Evolutionary conservation across 2,888 invertebrate species (phyloP).

Genomic region (Spialia ferax): DNA sequence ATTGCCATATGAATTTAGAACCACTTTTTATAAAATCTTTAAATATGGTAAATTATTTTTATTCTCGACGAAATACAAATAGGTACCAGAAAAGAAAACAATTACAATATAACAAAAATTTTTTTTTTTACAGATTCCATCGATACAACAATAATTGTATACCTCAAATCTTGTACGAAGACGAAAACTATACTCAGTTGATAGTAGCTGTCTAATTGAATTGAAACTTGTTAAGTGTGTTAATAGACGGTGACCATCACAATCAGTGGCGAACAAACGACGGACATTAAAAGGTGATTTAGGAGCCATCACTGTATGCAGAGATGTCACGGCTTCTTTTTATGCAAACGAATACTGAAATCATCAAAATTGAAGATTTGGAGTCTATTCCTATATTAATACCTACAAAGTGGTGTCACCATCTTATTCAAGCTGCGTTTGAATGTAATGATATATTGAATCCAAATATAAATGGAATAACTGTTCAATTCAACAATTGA

Average conservation of each 20-base stretch:
- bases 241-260: conserved; percentile 64
- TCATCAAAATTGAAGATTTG: not conserved
- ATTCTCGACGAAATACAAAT: too few species aligned
- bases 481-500: too few species aligned
- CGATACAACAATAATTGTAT: not conserved
- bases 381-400: not conserved
- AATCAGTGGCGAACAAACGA: conserved; percentile 53
- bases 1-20: too few species aligned
- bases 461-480: too few species aligned
- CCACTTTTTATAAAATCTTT: too few species aligned
- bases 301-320: conserved; percentile 67
- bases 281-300: conserved; percentile 76
- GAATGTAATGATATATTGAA: too few species aligned
- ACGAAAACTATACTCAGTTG: conserved; percentile 48
- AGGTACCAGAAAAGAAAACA: too few species aligned
- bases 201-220: conserved; percentile 55
- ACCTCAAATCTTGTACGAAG: conserved; percentile 46
- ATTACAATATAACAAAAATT: too few species aligned
- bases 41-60: too few species aligned
- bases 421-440: not conserved
- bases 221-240: conserved; percentile 67
- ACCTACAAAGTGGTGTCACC: not conserved
- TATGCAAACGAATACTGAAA: conserved; percentile 57
- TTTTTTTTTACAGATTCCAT: too few species aligned
- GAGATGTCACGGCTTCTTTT: conserved; percentile 64